Conservation (phyloP, 2,888 invertebrate species). For the Pristionchus mayeri region DNA sequence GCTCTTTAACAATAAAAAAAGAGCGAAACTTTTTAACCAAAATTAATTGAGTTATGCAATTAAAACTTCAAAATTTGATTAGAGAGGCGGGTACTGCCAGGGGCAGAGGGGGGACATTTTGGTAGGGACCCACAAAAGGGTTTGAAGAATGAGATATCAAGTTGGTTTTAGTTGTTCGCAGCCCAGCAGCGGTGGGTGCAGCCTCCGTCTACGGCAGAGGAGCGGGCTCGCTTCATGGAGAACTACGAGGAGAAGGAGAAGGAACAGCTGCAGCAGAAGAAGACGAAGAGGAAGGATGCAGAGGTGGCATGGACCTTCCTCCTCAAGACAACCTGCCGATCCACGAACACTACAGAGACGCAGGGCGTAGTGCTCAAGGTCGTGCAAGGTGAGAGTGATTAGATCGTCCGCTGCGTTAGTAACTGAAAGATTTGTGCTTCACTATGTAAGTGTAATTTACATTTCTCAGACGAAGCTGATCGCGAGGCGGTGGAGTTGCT, state of each 20-base stretch:
- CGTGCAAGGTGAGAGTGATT: neutral
- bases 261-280: neutral
- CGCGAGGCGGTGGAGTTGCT: conserved; percentile 44
- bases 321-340: conserved; percentile 8
- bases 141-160: too few species aligned
- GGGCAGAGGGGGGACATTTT: too few species aligned
- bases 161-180: neutral
- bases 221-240: neutral
- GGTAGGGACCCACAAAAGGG: too few species aligned
- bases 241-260: neutral
- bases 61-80: too few species aligned
- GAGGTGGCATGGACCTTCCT: neutral
- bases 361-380: neutral
- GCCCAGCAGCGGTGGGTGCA: neutral
- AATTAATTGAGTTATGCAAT: too few species aligned
- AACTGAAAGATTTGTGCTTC: neutral
- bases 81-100: too few species aligned
- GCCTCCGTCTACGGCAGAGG: neutral
- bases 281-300: neutral
- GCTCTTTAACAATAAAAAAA: too few species aligned
- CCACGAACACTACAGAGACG: neutral
- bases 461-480: conserved; percentile 26
- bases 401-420: neutral
- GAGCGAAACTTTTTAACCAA: too few species aligned
- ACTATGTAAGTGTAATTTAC: neutral